phyloP scores from a whole-genome alignment of 2,113 vertebrate species.

The Bos taurus region ARS-UCD2.0 NC_037328.1:105184001-105184500 shows the following conservation, averaged over 20 bases:
- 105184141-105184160: conserved; percentile 57
- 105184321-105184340: not conserved
- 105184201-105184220: not conserved
- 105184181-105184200: not conserved
- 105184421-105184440: not conserved
- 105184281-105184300: not conserved
- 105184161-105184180: not conserved
- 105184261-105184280: not conserved
- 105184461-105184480: not conserved
- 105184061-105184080: conserved; percentile 51
- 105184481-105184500: not conserved
- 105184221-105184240: not conserved
- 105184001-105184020: not conserved
- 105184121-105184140: conserved; percentile 37
- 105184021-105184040: not conserved
- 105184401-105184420: not conserved
- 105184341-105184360: not conserved
- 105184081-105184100: conserved; percentile 57
- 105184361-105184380: not conserved
- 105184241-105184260: not conserved
- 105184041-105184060: conserved; percentile 35
- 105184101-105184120: conserved; percentile 49
- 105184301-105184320: not conserved
- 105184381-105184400: not conserved
- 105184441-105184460: not conserved